Evolutionary conservation across 23 tunicate genomes (phyloP), one percentile per base, ranked within the genome.

Genomic region (Oikopleura vanhoeffeni): DNA sequence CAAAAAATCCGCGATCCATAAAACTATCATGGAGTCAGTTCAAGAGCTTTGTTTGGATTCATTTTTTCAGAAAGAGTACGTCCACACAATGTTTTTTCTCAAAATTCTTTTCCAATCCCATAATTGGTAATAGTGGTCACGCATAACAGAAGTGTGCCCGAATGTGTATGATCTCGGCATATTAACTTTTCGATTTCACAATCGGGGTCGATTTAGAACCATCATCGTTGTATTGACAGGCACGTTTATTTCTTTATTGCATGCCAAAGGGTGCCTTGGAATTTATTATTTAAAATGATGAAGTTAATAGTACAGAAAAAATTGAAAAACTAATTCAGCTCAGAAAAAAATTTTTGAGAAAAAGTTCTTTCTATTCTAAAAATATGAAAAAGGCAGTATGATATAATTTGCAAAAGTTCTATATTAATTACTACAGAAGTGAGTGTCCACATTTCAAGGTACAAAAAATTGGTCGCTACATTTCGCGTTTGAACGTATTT

Each of bases 21-120:
- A 71, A 2, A 13, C 79, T 38, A 71, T 38, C 79, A 71, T 13
- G 79, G 27, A 38, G 79, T 38, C 4, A 2, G 4, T 71, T 71
- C 79, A 38, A 71, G 27, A 2, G 27, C 79, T 2, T 18, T 24
- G 32, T 71, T 71, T 71, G 79, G 79, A 71, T 71, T 71, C 38
- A 30, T 32, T 71, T 30, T 18, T 18, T 71, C 79, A 2, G 79
- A 38, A 28, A 18, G 38, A 38, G 27, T 30, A 71, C 32, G 36
- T 2, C 4, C 4, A 38, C 79, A 71, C 3, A 71, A 32, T 28
- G 79, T 71, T 30, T 71, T 71, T 71, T 71, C 79, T 33, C 79
- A 33, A 71, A 71, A 71, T 33, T 71, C 32, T 30, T 71, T 71
- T 38, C 79, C 27, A 71, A 71, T 71, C 79, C 79, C 79, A 71